phyloP scores from a whole-genome alignment of 2,113 vertebrate species.

The Ophthalmolycus amberensis region DNA sequence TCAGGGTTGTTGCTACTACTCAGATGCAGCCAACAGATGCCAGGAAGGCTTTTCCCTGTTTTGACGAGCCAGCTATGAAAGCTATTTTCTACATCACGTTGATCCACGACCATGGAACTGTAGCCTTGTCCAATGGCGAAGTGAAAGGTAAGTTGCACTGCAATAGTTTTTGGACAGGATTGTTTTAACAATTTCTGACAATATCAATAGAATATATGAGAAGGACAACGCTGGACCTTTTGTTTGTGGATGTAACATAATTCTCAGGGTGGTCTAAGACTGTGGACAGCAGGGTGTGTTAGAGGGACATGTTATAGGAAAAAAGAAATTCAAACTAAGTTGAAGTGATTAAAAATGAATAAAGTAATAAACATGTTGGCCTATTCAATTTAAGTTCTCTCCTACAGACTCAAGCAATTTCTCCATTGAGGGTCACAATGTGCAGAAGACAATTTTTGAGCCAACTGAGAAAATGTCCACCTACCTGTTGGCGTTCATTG shows the following conservation, averaged over 20 bases:
- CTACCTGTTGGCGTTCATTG: slow-evolving; percentile 93
- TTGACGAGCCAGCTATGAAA: slow-evolving; percentile 86
- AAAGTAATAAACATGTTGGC: neutral
- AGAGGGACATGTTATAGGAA: neutral
- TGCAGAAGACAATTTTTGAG: slow-evolving; percentile 76
- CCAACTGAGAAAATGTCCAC: slow-evolving; percentile 91
- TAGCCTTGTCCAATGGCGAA: slow-evolving; percentile 81
- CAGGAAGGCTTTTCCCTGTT: slow-evolving; percentile 85
- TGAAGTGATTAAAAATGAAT: neutral
- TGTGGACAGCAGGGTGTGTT: neutral
- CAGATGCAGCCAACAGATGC: slow-evolving; percentile 85
- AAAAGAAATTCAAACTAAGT: neutral
- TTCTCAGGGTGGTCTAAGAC: neutral
- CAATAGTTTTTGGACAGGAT: neutral
- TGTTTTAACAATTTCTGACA: neutral
- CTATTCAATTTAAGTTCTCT: neutral
- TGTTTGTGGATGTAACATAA: neutral
- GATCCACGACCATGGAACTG: slow-evolving; percentile 63
- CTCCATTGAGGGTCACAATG: accelerated
- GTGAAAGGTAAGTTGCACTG: slow-evolving; percentile 45
- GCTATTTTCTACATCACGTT: slow-evolving; percentile 83
- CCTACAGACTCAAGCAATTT: slow-evolving; percentile 37
- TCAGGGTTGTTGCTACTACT: slow-evolving; percentile 83
- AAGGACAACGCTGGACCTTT: neutral
- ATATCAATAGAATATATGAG: neutral